These are phyloP conservation scores for Parazoanthus atlanticus DNA, from an alignment of 92 coral and sea anemone species.

Conservation along the genomic window DNA sequence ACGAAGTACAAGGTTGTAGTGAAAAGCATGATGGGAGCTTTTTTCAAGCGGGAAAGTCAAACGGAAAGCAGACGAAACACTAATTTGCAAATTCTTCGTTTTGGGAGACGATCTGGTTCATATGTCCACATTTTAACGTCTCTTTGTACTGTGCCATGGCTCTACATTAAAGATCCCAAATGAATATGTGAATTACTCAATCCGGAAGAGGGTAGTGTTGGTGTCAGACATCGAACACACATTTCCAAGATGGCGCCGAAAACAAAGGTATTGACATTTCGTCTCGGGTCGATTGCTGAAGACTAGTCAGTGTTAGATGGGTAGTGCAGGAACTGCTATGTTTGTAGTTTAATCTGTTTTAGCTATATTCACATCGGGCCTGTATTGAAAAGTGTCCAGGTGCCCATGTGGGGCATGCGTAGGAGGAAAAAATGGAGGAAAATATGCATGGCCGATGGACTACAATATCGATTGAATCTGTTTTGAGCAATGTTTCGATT, in stretches of 20 bases:
- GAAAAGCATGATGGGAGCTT: conserved; percentile 10
- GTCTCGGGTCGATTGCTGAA: neutral
- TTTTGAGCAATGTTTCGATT: no score
- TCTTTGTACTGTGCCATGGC: neutral
- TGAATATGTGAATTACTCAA: neutral
- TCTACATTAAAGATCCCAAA: no score
- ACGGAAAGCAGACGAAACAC: conserved; percentile 27
- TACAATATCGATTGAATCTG: no score
- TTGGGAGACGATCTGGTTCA: neutral
- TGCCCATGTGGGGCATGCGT: no score
- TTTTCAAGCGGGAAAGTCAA: conserved; percentile 39
- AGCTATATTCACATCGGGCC: no score
- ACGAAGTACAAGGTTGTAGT: neutral
- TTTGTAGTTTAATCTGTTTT: neutral
- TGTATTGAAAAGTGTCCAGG: no score
- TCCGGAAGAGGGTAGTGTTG: neutral
- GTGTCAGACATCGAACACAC: conserved; percentile 14
- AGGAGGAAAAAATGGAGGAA: no score
- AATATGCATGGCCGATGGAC: no score
- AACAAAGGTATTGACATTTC: neutral
- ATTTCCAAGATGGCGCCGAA: conserved; percentile 33
- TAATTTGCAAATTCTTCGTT: neutral
- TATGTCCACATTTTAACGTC: neutral
- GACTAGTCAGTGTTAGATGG: neutral
- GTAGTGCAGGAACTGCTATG: neutral